Percentiles rank a stretch among this genome's conserved stretches.
These are phyloP conservation scores for Lycodopsis pacificus DNA, from an alignment of 2,797 vertebrate genomes.

Conservation along the genomic window DNA sequence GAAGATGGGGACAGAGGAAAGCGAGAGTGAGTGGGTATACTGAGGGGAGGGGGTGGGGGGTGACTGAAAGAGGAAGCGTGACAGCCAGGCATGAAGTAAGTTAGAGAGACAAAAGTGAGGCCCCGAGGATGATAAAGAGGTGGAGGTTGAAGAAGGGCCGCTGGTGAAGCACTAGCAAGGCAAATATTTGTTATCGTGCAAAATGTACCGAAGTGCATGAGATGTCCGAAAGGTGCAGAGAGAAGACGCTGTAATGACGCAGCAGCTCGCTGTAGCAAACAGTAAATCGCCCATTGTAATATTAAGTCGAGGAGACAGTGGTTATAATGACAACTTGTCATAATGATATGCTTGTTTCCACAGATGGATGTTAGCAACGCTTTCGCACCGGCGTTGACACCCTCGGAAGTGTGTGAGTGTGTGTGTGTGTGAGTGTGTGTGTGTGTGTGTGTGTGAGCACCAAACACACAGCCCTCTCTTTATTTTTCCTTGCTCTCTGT, in stretches of 20 bases:
- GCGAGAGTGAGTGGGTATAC: slow-evolving; percentile 60
- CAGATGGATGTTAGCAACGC: slow-evolving; percentile 18
- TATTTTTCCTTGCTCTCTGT: slow-evolving; percentile 24
- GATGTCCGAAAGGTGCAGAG: slow-evolving; percentile 47
- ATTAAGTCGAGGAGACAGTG: slow-evolving; percentile 18
- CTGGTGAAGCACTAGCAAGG: slow-evolving; percentile 28
- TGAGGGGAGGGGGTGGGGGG: slow-evolving; percentile 5
- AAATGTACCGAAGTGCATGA: slow-evolving; percentile 28
- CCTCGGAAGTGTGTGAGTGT: too few species aligned
- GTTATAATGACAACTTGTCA: slow-evolving; percentile 48
- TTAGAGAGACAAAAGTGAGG: slow-evolving; percentile 45
- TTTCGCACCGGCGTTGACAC: slow-evolving; percentile 16
- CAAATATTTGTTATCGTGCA: slow-evolving; percentile 50
- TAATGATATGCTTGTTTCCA: slow-evolving; percentile 22
- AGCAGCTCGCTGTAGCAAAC: slow-evolving; percentile 25
- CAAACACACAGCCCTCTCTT: neutral
- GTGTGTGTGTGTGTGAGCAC: neutral
- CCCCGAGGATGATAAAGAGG: slow-evolving; percentile 1
- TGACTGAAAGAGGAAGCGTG: slow-evolving; percentile 52
- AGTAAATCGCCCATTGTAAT: slow-evolving; percentile 28
- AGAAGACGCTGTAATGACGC: slow-evolving; percentile 56
- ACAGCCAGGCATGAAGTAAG: slow-evolving; percentile 56
- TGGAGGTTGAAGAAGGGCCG: neutral
- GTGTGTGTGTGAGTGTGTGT: too few species aligned
- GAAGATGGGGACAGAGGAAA: slow-evolving; percentile 52